Evolutionary conservation across 30 jellyfish, hydroid and myxozoan species (phyloP).

Genomic region (Morbakka virulenta): DNA sequence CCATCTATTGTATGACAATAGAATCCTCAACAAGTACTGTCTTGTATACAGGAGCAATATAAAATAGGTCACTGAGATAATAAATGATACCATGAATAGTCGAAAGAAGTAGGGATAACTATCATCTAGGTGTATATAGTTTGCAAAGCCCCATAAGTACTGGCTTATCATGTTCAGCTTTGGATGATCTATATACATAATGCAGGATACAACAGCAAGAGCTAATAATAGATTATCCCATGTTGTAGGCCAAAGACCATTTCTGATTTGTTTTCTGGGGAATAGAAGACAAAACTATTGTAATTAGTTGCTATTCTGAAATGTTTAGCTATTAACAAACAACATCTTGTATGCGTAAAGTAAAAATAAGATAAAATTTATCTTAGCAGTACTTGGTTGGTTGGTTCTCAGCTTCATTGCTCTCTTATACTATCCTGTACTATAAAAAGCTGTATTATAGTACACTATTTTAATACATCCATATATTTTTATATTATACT

Average conservation of each 20-base stretch:
- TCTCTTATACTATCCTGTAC: too few relatives aligned
- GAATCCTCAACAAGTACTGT: constrained; percentile 69
- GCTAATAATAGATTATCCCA: constrained; percentile 90
- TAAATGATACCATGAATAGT: constrained; percentile 52
- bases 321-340: too few relatives aligned
- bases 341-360: too few relatives aligned
- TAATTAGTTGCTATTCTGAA: too few relatives aligned
- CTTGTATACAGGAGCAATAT: constrained; percentile 81
- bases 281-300: neutral
- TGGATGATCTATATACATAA: constrained; percentile 88
- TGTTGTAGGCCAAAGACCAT: constrained; percentile 96
- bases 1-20: constrained; percentile 92
- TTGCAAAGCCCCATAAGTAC: constrained; percentile 86
- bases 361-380: too few relatives aligned
- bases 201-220: constrained; percentile 48
- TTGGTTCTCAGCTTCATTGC: too few relatives aligned
- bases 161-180: constrained; percentile 60
- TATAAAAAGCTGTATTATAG: too few relatives aligned
- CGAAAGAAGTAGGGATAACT: constrained; percentile 76
- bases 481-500: too few relatives aligned
- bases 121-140: constrained; percentile 63
- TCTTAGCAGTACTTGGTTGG: too few relatives aligned
- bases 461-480: too few relatives aligned
- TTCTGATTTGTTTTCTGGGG: constrained; percentile 73
- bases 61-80: constrained; percentile 71